Base-by-base conservation (phyloP, 2,888 invertebrate species). In the Carpatolechia fugitivella region DNA sequence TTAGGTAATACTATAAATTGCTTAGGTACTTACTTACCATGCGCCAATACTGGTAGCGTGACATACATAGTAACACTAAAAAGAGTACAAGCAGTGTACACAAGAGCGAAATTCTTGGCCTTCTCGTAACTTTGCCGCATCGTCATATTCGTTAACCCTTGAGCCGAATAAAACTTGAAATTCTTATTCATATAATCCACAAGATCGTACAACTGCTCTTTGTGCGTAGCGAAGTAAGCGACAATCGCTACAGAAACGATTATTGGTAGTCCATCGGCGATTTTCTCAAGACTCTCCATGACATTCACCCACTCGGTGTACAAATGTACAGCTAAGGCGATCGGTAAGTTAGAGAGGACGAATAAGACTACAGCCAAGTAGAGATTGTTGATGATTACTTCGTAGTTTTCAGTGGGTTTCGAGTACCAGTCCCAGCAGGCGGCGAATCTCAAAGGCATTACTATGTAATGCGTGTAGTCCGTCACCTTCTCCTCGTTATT, bases 81-180 rank as follows among this genome's bases (percentile, higher is more conserved):
- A 62, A 85, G 59, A 0, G 81, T 76, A 49, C 86, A 85, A 11
- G 78, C 78, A 0, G 87, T 86, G 55, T 89, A 89, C n/a, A 78
- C 67, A 54, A 69, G 77, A 0, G 76, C 78, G 55, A 88, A 88
- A n/a, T 64, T 78, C 56, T 68, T 75, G 1, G 88, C 87, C 0
- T 64, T 64, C 7, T 60, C 60, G 35, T 80, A 87, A 36, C 86
- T 82, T 1, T 62, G 58, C 24, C 51, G 11, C 89, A 89, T 89
- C 0, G 82, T 86, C 84, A 86, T 85, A 48, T 85, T 85, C 0
- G 85, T 85, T 33, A 89, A 60, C 0, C 90, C 90, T 31, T 74
- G 65, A 1, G 85, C 86, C 0, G 90, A 90, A 53, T 73, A 76
- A 54, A 76, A 79, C 62, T 76, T 80, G 59, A 89, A 90, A 48